Evolutionary conservation across 2,888 invertebrate genomes (phyloP).

Genomic region (Allolobophora icterica): DNA sequence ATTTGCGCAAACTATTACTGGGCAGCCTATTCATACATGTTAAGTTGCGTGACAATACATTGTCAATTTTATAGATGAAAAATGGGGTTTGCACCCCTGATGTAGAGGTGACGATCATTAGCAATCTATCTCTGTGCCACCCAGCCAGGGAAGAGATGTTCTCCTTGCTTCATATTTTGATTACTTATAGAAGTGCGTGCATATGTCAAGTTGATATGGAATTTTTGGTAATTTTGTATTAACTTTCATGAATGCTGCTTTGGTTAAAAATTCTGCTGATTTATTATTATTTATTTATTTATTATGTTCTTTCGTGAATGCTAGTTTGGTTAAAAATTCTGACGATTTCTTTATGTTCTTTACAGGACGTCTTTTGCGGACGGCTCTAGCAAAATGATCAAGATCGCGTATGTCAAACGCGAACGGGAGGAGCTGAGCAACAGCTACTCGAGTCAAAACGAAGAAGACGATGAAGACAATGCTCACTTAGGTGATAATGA

Average conservation of each 20-base stretch:
- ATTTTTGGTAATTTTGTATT: not conserved
- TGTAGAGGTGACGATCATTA: not conserved
- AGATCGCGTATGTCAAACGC: not conserved
- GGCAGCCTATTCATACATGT: not conserved
- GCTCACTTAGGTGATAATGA: slow-evolving; percentile 15
- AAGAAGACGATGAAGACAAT: not conserved
- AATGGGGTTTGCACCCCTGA: not conserved
- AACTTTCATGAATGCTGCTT: not conserved
- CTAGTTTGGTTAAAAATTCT: too few species aligned
- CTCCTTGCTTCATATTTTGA: not conserved
- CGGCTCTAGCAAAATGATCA: not conserved
- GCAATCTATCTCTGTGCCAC: not conserved
- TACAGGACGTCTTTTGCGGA: not conserved
- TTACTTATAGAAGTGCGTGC: not conserved
- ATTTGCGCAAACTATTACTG: not conserved
- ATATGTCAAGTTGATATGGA: not conserved
- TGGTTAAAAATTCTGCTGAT: not conserved
- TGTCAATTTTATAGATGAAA: not conserved
- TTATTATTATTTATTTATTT: not conserved
- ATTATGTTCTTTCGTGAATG: too few species aligned
- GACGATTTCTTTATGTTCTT: too few species aligned
- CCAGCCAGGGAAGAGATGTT: not conserved
- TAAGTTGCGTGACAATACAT: not conserved
- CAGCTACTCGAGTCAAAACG: not conserved
- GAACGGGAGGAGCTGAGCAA: not conserved